phyloP scores from a whole-genome alignment of 2,888 invertebrate genomes.

The Melangyna quadrimaculata region DNA sequence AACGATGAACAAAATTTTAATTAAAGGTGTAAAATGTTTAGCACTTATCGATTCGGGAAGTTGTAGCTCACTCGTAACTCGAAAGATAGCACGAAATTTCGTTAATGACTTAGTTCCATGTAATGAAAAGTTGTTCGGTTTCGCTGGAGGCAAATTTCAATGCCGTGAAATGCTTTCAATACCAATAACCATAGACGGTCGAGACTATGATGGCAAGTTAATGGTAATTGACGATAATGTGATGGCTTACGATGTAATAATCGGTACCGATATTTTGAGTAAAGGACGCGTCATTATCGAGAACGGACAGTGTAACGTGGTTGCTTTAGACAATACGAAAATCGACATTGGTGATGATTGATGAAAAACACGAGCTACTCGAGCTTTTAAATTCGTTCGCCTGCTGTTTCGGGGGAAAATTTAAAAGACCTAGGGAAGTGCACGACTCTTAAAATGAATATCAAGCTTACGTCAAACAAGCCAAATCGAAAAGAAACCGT shows the following conservation, averaged over 20 bases:
- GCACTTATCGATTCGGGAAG: not conserved
- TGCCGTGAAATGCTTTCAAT: not conserved
- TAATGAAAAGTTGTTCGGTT: not conserved
- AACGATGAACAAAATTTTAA: not conserved
- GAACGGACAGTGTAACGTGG: conserved; percentile 39
- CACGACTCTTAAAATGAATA: no score
- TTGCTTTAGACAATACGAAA: not conserved
- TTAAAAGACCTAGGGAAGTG: no score
- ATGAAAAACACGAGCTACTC: no score
- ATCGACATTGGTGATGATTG: no score
- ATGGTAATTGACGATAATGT: not conserved
- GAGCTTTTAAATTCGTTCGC: no score
- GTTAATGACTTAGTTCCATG: not conserved
- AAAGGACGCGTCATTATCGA: conserved; percentile 55
- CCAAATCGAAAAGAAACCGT: no score
- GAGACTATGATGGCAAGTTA: not conserved
- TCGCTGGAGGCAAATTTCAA: not conserved
- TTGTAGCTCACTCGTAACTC: not conserved
- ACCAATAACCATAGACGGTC: not conserved
- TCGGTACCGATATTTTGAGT: conserved; percentile 39
- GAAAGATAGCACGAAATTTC: not conserved
- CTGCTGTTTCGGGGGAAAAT: no score
- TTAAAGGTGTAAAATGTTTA: not conserved
- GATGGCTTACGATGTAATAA: conserved; percentile 25
- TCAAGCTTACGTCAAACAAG: no score